Percentiles rank a stretch among this genome's conserved stretches.
Evolutionary conservation across 2,113 vertebrate genomes (phyloP).

Genomic region (Xiphophorus hellerii): DNA sequence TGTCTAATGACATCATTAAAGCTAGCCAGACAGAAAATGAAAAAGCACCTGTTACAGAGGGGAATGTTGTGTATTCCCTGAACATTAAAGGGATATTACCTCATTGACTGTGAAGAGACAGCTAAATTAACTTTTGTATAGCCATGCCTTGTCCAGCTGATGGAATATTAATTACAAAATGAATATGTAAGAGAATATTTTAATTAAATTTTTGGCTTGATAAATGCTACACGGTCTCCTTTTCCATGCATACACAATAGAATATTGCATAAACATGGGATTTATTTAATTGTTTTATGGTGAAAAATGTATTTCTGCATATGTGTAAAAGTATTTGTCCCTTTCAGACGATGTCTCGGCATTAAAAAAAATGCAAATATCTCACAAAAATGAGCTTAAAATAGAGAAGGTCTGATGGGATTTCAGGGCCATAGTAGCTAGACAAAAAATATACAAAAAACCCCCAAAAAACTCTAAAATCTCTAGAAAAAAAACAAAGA

Average conservation of each 20-base stretch:
- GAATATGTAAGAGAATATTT: conserved; percentile 49
- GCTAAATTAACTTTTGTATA: conserved; percentile 67
- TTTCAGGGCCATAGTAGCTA: too few relatives aligned
- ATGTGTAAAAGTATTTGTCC: too few relatives aligned
- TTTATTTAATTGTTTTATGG: too few relatives aligned
- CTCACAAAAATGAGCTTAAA: too few relatives aligned
- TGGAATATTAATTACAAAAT: conserved; percentile 59
- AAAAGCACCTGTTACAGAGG: conserved; percentile 74
- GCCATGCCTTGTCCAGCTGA: conserved; percentile 28
- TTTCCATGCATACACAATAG: conserved; percentile 2
- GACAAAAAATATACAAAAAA: too few relatives aligned
- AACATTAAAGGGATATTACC: conserved; percentile 56
- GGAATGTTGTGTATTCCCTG: conserved; percentile 62
- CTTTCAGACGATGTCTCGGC: too few relatives aligned
- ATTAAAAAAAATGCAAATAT: too few relatives aligned
- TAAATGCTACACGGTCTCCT: conserved; percentile 18
- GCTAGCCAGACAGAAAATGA: conserved; percentile 70
- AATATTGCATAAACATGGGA: background rate
- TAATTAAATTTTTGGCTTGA: conserved; percentile 55
- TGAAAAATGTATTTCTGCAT: too few relatives aligned
- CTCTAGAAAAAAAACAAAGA: too few relatives aligned
- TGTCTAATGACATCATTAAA: conserved; percentile 79
- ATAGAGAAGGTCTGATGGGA: too few relatives aligned
- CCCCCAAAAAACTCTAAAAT: accelerated
- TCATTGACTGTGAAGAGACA: conserved; percentile 24